These are phyloP conservation scores for Alosa alosa DNA, from an alignment of 2,113 vertebrate species.

Conservation along the genomic window DNA sequence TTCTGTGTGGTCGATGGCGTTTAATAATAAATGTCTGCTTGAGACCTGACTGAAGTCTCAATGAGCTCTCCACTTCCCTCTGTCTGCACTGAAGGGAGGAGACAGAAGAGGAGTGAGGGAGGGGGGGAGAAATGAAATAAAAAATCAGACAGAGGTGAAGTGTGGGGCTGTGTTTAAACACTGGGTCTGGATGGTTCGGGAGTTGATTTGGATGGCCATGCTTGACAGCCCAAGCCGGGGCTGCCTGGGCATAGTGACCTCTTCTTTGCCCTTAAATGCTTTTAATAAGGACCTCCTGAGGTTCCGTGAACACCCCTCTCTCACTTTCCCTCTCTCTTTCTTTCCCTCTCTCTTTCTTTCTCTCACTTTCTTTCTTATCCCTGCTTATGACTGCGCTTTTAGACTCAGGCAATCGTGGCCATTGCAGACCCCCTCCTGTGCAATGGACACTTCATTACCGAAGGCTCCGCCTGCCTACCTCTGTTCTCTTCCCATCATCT, in stretches of 20 bases:
- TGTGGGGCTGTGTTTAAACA: conserved; percentile 1
- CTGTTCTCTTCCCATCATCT: conserved; percentile 41
- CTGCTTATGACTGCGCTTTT: conserved; percentile 8
- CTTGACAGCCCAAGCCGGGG: neutral
- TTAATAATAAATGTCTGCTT: neutral
- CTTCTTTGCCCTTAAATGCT: conserved; percentile 11
- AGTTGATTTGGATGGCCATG: neutral
- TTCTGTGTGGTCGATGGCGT: conserved; percentile 1
- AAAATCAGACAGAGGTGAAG: neutral
- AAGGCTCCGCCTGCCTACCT: conserved; percentile 33
- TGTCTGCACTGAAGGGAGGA: neutral
- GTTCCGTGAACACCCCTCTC: neutral
- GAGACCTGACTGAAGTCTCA: neutral
- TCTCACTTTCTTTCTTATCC: conserved; percentile 3
- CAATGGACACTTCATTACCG: conserved; percentile 35
- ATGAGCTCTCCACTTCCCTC: neutral
- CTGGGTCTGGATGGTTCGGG: neutral
- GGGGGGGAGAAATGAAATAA: neutral
- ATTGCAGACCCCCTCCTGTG: conserved; percentile 11
- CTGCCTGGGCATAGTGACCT: neutral
- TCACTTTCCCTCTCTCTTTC: neutral
- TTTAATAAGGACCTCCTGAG: neutral
- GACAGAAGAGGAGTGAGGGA: neutral
- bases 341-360: conserved; percentile 4
- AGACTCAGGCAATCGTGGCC: neutral